These are phyloP conservation scores for Esox niger DNA, from an alignment of 2,113 vertebrate genomes.

Conservation along the genomic window DNA sequence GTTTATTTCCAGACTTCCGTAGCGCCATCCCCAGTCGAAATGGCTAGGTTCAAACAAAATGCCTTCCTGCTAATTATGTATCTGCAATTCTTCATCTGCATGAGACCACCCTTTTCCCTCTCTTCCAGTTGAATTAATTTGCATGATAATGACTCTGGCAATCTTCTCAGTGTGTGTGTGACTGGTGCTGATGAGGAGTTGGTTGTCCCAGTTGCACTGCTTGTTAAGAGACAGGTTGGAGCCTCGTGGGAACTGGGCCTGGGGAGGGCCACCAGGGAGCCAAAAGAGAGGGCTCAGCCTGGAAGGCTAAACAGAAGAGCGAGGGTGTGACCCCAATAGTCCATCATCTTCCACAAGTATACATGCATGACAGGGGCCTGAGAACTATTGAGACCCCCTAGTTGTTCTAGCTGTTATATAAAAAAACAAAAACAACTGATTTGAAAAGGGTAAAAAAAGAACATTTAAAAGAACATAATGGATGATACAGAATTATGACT, in stretches of 20 bases:
- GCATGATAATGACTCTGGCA: slow-evolving; percentile 72
- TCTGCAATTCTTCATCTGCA: slow-evolving; percentile 71
- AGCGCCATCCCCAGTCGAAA: slow-evolving; percentile 60
- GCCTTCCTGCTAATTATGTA: slow-evolving; percentile 72
- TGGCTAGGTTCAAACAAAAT: slow-evolving; percentile 74
- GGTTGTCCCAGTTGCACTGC: slow-evolving; percentile 63
- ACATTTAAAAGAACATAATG: too few relatives aligned
- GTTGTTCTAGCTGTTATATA: too few relatives aligned
- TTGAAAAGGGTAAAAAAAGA: too few relatives aligned
- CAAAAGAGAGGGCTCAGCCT: background rate
- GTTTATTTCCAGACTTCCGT: slow-evolving; percentile 70
- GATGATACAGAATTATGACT: too few relatives aligned
- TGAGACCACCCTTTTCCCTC: slow-evolving; percentile 46
- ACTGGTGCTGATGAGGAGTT: slow-evolving; percentile 37
- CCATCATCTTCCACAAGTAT: slow-evolving; percentile 1
- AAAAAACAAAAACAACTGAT: too few relatives aligned
- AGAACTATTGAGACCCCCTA: too few relatives aligned
- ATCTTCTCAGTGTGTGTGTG: slow-evolving; percentile 54
- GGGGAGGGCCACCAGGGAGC: slow-evolving; percentile 16
- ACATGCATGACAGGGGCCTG: too few relatives aligned
- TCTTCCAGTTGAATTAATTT: slow-evolving; percentile 71
- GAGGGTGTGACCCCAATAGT: slow-evolving; percentile 26
- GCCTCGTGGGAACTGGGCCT: slow-evolving; percentile 46
- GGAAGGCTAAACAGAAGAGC: background rate
- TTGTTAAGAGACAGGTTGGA: slow-evolving; percentile 48